Evolutionary conservation across 1,140 invertebrate species (phyloP).

Genomic region (Formica selysi): DNA sequence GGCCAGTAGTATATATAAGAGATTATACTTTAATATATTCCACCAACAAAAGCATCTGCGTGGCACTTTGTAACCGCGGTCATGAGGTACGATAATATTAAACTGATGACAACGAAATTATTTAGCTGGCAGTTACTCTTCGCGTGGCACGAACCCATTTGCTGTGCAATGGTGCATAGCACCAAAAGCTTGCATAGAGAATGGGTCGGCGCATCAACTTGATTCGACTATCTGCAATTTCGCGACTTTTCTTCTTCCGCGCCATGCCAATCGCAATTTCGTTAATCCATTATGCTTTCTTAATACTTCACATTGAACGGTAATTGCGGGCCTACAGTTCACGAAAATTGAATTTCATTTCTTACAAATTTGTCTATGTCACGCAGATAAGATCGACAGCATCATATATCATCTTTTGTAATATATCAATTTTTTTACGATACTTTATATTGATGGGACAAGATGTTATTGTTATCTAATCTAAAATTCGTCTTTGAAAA

Average conservation of each 20-base stretch:
- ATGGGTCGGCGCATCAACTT: constrained; percentile 50
- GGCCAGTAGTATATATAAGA: not conserved
- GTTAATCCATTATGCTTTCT: constrained; percentile 19
- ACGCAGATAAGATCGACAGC: not conserved
- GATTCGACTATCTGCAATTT: constrained; percentile 64
- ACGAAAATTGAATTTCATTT: constrained; percentile 5
- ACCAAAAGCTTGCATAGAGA: constrained; percentile 57
- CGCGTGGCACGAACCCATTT: constrained; percentile 68
- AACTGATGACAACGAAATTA: constrained; percentile 74
- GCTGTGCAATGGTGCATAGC: constrained; percentile 32
- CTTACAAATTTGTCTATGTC: not conserved
- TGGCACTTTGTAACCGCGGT: constrained; percentile 53
- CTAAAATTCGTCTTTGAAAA: constrained; percentile 6
- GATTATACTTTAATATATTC: constrained; percentile 39
- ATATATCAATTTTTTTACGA: not conserved
- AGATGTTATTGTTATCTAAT: constrained; percentile 22
- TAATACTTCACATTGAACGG: not conserved
- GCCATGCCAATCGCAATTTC: constrained; percentile 46
- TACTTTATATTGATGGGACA: not conserved
- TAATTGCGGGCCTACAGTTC: not conserved
- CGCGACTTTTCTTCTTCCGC: constrained; percentile 49
- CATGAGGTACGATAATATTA: constrained; percentile 66
- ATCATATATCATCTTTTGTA: not conserved
- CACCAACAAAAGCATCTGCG: constrained; percentile 28
- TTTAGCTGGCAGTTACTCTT: constrained; percentile 70